Conservation (phyloP, 2,797 vertebrate genomes). For the Coccyzus lansbergi region DNA sequence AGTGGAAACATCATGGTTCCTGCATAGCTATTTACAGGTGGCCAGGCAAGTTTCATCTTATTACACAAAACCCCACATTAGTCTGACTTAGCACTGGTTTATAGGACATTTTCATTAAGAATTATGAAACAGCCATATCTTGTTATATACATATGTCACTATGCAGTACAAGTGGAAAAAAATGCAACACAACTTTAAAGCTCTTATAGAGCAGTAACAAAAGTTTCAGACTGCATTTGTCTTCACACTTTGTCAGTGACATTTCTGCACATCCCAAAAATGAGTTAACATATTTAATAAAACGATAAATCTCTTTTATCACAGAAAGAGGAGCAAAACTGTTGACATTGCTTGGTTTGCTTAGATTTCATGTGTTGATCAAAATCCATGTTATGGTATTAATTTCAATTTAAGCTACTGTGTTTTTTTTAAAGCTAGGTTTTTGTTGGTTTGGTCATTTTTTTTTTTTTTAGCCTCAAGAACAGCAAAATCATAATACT, state of each 20-base stretch:
- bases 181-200: neutral
- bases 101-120: neutral
- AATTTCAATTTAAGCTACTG: neutral
- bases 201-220: neutral
- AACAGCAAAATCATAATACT: neutral
- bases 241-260: neutral
- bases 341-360: neutral
- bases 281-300: neutral
- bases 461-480: neutral
- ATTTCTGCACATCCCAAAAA: neutral
- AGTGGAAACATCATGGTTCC: neutral
- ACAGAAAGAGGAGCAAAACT: neutral
- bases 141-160: neutral
- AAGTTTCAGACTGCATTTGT: neutral
- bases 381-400: conserved; percentile 18
- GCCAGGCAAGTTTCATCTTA: neutral
- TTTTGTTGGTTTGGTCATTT: neutral
- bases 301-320: neutral
- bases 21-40: neutral
- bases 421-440: neutral
- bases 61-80: neutral
- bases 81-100: neutral
- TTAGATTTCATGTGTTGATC: neutral
- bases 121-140: neutral
- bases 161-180: neutral